Percentiles rank a stretch among this genome's conserved stretches.
Conservation (phyloP, 2,797 vertebrate genomes). For the Geotrypetes seraphini region DNA sequence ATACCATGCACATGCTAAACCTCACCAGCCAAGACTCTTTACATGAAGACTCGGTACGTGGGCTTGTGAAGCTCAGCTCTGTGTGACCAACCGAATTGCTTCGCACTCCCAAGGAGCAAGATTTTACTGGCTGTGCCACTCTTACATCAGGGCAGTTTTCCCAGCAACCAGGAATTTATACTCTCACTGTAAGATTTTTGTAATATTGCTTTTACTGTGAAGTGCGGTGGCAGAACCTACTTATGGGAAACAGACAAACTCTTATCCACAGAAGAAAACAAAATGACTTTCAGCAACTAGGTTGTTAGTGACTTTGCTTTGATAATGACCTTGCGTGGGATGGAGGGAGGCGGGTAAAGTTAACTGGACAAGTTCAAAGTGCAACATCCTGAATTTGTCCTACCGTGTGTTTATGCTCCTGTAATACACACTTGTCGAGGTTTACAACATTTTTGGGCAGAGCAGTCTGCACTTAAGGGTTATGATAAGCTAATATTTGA, state of each 20-base stretch:
- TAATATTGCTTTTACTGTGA: slow-evolving; percentile 27
- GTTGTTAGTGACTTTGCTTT: slow-evolving; percentile 16
- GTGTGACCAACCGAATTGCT: slow-evolving; percentile 73
- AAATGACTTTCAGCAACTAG: too few species aligned
- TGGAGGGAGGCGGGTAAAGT: background rate
- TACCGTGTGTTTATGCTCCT: slow-evolving; percentile 27
- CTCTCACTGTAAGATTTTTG: slow-evolving; percentile 21
- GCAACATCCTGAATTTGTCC: slow-evolving; percentile 12
- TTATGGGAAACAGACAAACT: slow-evolving; percentile 20
- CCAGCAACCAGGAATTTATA: slow-evolving; percentile 14
- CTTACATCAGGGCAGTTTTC: background rate
- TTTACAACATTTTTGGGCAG: slow-evolving; percentile 25
- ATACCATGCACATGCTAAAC: slow-evolving; percentile 75
- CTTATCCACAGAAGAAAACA: slow-evolving; percentile 17
- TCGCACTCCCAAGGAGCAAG: too few species aligned
- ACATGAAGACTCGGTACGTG: slow-evolving; percentile 92
- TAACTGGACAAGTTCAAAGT: too few species aligned
- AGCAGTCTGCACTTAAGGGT: slow-evolving; percentile 38
- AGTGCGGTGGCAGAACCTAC: slow-evolving; percentile 22
- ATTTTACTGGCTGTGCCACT: background rate
- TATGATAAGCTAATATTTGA: slow-evolving; percentile 46
- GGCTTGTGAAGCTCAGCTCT: slow-evolving; percentile 93
- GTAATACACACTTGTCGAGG: slow-evolving; percentile 28
- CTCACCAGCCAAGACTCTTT: slow-evolving; percentile 91
- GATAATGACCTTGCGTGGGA: slow-evolving; percentile 17